Evolutionary conservation across 2,797 vertebrate species (phyloP), one percentile per base, ranked within the genome.

Genomic region (Helicolenus hilgendorfi): DNA sequence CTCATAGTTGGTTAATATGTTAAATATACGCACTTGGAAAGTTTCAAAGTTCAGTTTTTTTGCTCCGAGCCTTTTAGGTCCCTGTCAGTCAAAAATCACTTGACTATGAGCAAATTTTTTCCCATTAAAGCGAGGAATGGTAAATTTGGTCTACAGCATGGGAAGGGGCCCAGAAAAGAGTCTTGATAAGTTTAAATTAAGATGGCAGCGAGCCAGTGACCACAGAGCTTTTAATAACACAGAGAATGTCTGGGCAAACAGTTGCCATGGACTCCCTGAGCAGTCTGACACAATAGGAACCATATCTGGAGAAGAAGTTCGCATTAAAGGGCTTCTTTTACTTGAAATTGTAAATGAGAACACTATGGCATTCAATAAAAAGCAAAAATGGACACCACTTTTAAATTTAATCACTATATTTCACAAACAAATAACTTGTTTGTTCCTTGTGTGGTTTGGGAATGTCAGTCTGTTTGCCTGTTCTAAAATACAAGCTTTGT

Each of bases 151-250:
- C 62, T 27, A 27, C 56, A 71, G 82, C 49, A 85, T 69, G 77
- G 53, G 65, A 92, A 85, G 75, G 35, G 79, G 58, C 68, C 81
- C 65, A 31, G 85, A 60, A 85, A 84, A 75, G 70, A 84, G 81
- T 53, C 77, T 67, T 77, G 86, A 94, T 87, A 91, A n/a, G 81
- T 95, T 95, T 94, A 95, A 95, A 95, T 93, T 89, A 90, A 89
- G 80, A 85, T 94, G 93, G 93, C 92, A 92, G 49, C 2, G 20
- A 84, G 94, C 91, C 95, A 94, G 87, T 89, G 77, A 87, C 84
- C 86, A 88, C 87, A 83, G 88, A 84, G 91, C 87, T 94, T 94
- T 95, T 96, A 96, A 95, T 95, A 95, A 95, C 76, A 86, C 67
- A 35, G 92, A 89, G 92, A 92, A 93, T 91, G 94, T 94, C 92